phyloP scores from a whole-genome alignment of 2,113 vertebrate species.

The Alethe diademata region DNA sequence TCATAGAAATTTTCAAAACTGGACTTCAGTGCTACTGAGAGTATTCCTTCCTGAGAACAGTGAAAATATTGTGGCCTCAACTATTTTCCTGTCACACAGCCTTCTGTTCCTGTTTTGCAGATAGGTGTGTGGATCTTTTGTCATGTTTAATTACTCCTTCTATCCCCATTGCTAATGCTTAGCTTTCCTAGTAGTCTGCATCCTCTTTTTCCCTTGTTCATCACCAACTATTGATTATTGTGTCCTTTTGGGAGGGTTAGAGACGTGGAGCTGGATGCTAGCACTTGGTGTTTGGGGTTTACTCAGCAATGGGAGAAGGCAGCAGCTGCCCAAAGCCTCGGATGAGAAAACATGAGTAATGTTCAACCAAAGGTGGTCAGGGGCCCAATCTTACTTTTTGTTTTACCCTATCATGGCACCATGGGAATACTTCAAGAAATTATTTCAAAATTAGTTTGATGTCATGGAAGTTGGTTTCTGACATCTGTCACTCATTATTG shows the following conservation, averaged over 20 bases:
- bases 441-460: background rate
- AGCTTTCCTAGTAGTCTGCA: background rate
- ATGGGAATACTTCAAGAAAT: background rate
- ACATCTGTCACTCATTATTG: background rate
- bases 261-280: accelerated
- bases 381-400: background rate
- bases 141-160: background rate
- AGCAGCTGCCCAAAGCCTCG: background rate
- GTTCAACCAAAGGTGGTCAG: background rate
- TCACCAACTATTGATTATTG: background rate
- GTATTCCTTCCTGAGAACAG: background rate
- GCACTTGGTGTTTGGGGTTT: background rate
- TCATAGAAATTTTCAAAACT: background rate
- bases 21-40: background rate
- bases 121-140: background rate
- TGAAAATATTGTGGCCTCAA: background rate
- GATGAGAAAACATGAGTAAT: background rate
- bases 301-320: background rate
- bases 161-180: background rate
- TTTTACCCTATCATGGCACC: background rate
- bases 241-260: background rate
- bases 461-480: background rate
- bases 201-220: background rate
- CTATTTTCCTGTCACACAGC: background rate
- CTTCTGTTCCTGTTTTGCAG: background rate